Conservation (phyloP, 1,140 invertebrate genomes). For the Scaptomyza hsui region DNA sequence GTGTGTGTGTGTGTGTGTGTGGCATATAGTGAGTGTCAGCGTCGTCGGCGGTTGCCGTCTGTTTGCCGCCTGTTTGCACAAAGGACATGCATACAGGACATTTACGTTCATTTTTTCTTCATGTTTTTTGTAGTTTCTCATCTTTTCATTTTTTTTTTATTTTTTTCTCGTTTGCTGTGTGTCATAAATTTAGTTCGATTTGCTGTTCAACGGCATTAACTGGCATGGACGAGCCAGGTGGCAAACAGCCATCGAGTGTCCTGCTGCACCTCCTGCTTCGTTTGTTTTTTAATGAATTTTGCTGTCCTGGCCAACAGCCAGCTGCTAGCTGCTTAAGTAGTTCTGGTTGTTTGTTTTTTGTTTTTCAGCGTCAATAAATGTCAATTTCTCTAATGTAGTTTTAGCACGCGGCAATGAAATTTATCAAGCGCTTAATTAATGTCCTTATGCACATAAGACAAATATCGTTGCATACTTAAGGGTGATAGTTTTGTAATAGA, state of each 20-base stretch:
- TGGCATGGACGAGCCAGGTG: conserved; percentile 39
- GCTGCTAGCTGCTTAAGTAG: conserved; percentile 52
- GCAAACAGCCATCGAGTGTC: conserved; percentile 23
- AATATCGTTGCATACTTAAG: conserved; percentile 26
- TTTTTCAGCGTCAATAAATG: conserved; percentile 60
- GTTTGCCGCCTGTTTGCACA: conserved; percentile 75
- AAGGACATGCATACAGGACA: conserved; percentile 70
- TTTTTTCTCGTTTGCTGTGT: conserved; percentile 43
- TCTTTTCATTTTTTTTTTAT: conserved; percentile 29
- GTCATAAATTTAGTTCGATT: conserved; percentile 83
- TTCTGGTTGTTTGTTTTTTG: conserved; percentile 38
- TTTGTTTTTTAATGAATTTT: conserved; percentile 35
- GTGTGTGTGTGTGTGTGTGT: conserved; percentile 7
- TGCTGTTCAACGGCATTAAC: conserved; percentile 78
- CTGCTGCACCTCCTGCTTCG: conserved; percentile 3
- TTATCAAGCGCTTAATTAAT: conserved; percentile 75
- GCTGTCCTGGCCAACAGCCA: conserved; percentile 6
- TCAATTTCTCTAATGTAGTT: conserved; percentile 76
- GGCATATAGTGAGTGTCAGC: conserved; percentile 68
- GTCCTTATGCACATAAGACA: conserved; percentile 20
- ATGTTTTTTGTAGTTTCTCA: conserved; percentile 33
- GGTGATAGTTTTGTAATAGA: conserved; percentile 11
- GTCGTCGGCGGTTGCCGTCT: conserved; percentile 58
- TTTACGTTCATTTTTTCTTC: conserved; percentile 45
- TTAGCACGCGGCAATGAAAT: conserved; percentile 67